Evolutionary conservation across 2,113 vertebrate species (phyloP), one percentile per base, ranked within the genome.

Genomic region (Spermophilus dauricus): DNA sequence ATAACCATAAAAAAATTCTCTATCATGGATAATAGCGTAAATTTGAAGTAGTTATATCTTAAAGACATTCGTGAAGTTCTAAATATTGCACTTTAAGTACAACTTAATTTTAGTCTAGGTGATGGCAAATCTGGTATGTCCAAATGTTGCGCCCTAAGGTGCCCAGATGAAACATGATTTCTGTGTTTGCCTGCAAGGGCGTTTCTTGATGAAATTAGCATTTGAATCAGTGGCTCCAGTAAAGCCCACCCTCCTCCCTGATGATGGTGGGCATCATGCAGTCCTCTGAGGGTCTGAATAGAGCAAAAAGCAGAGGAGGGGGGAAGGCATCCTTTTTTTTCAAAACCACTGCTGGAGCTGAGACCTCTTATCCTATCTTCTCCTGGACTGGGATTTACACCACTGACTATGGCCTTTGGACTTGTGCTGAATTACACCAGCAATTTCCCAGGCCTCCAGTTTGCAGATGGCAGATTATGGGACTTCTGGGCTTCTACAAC

Each of bases 211-310:
- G 7, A 53, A 11, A 16, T 84, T 32, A 76, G 32, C 17, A 53
- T 8, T 26, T 32, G 34, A 51, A 76, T 70, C 24, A 56, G 16
- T 39, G 45, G n/a, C 69, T 17, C 5, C 34, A 32, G 58, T 5
- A 58, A 77, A n/a, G 28, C 20, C 42, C 12, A 18, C n/a, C 13
- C 13, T 1, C 1, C 0, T 42, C 18, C n/a, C 20, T 11, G 3
- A 0, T 16, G 16, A 24, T 9, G 13, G 5, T 56, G 61, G 5
- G 2, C 13, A 39, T 37, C 42, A 37, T 48, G 2, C 2, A 28
- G 9, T 37, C 24, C 14, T 51, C 9, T 48, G 73, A 51, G 20
- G 8, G 2, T 78, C 42, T n/a, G 32, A 13, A 22, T 5, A 37
- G 39, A 20, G 13, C 3, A 30, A 16, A 28, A 67, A 4, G 22